phyloP scores from a whole-genome alignment of 2,113 vertebrate genomes.

The Onychorhynchus coronatus region DNA sequence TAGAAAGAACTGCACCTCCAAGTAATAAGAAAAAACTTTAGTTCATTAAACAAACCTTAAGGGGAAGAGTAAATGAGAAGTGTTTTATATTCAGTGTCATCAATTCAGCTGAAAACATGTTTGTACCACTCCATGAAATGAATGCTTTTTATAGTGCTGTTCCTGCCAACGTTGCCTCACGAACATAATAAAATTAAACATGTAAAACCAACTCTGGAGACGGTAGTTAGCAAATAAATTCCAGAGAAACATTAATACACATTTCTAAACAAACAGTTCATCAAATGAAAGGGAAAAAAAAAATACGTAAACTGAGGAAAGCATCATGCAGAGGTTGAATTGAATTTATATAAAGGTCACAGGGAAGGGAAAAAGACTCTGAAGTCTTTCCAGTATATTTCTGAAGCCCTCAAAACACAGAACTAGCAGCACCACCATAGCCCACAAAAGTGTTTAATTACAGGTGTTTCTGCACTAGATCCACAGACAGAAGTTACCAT shows the following conservation, averaged over 20 bases:
- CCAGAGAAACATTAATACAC: neutral
- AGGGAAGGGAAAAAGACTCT: neutral
- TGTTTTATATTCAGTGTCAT: slow-evolving; percentile 64
- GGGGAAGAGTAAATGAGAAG: slow-evolving; percentile 57
- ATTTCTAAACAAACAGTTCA: neutral
- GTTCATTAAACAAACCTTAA: slow-evolving; percentile 63
- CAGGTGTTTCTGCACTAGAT: neutral
- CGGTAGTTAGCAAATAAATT: neutral
- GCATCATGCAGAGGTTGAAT: rapidly evolving
- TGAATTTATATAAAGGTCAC: neutral
- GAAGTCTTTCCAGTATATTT: neutral
- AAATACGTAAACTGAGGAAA: neutral
- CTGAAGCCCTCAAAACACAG: neutral
- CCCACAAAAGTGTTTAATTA: neutral
- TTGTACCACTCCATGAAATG: slow-evolving; percentile 51
- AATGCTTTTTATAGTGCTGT: slow-evolving; percentile 46
- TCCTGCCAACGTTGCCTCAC: slow-evolving; percentile 42
- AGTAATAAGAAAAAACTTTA: slow-evolving; percentile 39
- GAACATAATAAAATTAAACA: slow-evolving; percentile 57
- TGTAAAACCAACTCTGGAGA: slow-evolving; percentile 36
- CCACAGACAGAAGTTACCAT: rapidly evolving
- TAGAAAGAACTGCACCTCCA: slow-evolving; percentile 21
- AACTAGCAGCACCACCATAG: neutral
- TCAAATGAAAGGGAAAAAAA: neutral
- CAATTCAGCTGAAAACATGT: slow-evolving; percentile 67